phyloP scores from a whole-genome alignment of 2,888 invertebrate species.

The Eilema sororculum region DNA sequence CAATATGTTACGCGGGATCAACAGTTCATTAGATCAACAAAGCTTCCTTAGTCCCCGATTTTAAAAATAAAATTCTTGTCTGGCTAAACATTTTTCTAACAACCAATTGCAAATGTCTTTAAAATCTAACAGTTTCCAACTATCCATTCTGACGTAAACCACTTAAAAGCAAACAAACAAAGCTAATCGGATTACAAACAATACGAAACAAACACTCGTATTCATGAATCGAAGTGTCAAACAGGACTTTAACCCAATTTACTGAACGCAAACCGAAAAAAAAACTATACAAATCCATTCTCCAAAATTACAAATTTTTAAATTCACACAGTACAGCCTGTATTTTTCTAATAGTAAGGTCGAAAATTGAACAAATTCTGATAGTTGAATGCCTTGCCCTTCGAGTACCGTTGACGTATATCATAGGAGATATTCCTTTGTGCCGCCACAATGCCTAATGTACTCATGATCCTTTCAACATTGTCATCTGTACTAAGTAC shows the following conservation, averaged over 20 bases:
- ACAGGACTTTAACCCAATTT: conserved; percentile 80
- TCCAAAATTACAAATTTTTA: conserved; percentile 21
- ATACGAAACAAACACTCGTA: conserved; percentile 67
- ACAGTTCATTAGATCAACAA: too few species aligned
- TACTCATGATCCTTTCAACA: conserved; percentile 84
- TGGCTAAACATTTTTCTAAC: background rate
- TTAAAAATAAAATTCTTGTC: too few species aligned
- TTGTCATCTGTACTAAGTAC: conserved; percentile 84
- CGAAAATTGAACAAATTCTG: conserved; percentile 25
- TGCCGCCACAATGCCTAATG: conserved; percentile 80
- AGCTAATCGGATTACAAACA: conserved; percentile 75
- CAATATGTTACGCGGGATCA: too few species aligned
- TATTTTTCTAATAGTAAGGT: conserved; percentile 39
- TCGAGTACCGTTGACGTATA: conserved; percentile 74
- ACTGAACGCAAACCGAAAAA: conserved; percentile 56
- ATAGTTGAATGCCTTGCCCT: conserved; percentile 38
- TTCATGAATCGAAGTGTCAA: conserved; percentile 68
- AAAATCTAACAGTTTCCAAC: conserved; percentile 32
- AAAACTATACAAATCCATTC: conserved; percentile 58
- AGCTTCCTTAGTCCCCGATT: background rate
- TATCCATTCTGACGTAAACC: conserved; percentile 45
- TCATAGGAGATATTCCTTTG: conserved; percentile 71
- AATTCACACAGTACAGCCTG: conserved; percentile 11
- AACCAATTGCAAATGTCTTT: background rate
- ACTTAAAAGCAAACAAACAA: conserved; percentile 62